phyloP scores from a whole-genome alignment of 2,113 vertebrate species.

The Clarias batrachus region DNA sequence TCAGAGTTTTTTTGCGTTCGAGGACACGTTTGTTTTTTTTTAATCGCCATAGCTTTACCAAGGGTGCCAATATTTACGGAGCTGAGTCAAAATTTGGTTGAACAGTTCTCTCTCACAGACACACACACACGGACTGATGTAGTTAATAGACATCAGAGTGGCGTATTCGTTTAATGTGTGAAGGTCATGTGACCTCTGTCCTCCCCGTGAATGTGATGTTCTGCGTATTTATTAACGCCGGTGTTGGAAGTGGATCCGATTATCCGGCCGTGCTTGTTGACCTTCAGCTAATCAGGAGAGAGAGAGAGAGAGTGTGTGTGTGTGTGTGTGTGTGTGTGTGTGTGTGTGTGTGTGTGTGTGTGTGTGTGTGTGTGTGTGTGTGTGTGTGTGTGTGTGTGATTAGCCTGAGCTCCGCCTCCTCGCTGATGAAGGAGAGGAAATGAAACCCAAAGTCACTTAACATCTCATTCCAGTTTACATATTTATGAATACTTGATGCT shows the following conservation, averaged over 20 bases:
- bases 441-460: background rate
- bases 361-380: too few species aligned
- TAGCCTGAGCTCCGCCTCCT: background rate
- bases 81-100: background rate
- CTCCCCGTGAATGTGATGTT: background rate
- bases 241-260: background rate
- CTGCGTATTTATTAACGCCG: background rate
- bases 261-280: slow-evolving; percentile 18
- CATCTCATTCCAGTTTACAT: background rate
- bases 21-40: too few species aligned
- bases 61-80: background rate
- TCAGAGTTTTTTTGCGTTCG: too few species aligned
- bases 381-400: background rate
- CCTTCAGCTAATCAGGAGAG: slow-evolving; percentile 42
- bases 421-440: background rate
- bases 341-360: too few species aligned
- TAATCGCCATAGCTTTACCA: too few species aligned
- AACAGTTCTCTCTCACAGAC: background rate
- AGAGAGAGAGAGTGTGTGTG: too few species aligned
- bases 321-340: background rate
- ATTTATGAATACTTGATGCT: background rate
- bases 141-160: background rate
- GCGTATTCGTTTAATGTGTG: too few species aligned
- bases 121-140: background rate
- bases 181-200: slow-evolving; percentile 1